phyloP scores from a whole-genome alignment of 2,888 invertebrate species.

The Saturnia japonica region DNA sequence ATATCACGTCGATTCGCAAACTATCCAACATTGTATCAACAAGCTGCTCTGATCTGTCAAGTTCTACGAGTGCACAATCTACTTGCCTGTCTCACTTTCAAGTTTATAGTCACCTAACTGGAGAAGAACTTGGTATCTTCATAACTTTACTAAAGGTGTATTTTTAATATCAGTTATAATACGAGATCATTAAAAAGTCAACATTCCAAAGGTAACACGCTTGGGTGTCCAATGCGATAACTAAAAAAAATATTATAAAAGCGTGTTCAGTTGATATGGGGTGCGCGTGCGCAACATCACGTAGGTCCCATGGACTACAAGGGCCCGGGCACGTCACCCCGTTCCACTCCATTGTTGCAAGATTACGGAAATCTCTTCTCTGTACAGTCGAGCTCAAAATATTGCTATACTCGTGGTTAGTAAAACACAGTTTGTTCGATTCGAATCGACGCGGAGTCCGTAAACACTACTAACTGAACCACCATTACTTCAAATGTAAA shows the following conservation, averaged over 20 bases:
- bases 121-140: not conserved
- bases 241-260: slow-evolving; percentile 4
- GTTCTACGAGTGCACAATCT: not conserved
- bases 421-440: not conserved
- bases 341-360: slow-evolving; percentile 15
- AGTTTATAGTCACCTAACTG: not conserved
- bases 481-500: no score
- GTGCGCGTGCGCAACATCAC: slow-evolving; percentile 30
- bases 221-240: slow-evolving; percentile 12
- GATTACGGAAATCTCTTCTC: slow-evolving; percentile 1
- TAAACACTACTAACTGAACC: no score
- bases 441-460: no score
- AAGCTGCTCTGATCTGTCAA: not conserved
- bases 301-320: slow-evolving; percentile 28
- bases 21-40: not conserved
- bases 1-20: not conserved
- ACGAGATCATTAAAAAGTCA: slow-evolving; percentile 7
- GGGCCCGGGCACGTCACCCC: slow-evolving; percentile 26
- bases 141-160: not conserved
- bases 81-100: not conserved
- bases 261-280: slow-evolving; percentile 1
- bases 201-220: not conserved
- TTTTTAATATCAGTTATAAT: not conserved
- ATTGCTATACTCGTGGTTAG: not conserved
- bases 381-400: not conserved